phyloP scores from a whole-genome alignment of 2,113 vertebrate genomes.

The Nymphicus hollandicus region DNA sequence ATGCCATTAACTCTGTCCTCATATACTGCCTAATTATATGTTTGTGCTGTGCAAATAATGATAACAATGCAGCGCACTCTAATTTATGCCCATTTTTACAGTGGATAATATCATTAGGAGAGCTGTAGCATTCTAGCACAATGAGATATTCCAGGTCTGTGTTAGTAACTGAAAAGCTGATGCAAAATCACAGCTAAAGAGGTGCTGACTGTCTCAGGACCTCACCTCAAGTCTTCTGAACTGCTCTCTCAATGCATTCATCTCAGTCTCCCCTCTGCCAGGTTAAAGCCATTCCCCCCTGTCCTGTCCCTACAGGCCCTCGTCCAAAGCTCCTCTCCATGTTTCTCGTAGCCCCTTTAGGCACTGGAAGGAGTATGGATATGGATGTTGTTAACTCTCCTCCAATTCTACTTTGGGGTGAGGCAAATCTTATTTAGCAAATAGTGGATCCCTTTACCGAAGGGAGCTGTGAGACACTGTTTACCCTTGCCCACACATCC shows the following conservation, averaged over 20 bases:
- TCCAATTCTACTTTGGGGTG: not conserved
- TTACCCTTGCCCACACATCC: not conserved
- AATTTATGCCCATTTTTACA: not conserved
- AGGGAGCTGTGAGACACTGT: not conserved
- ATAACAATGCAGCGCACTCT: accelerated
- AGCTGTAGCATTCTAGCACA: not conserved
- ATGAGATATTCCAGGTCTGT: not conserved
- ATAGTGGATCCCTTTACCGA: not conserved
- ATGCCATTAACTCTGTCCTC: not conserved
- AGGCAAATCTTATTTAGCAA: not conserved
- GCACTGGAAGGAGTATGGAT: not conserved
- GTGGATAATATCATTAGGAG: not conserved
- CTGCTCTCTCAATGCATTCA: not conserved
- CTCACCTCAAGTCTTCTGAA: not conserved
- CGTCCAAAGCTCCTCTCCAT: not conserved
- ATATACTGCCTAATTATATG: not conserved
- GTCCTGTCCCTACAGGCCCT: not conserved
- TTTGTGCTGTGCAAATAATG: not conserved
- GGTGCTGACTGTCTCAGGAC: not conserved
- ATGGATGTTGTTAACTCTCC: not conserved
- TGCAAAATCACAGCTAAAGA: not conserved
- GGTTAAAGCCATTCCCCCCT: not conserved
- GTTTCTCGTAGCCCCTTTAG: not conserved
- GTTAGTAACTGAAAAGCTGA: not conserved
- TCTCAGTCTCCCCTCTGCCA: not conserved